A percentile compares a stretch with the other conserved stretches of the same genome.
Evolutionary conservation across 2,888 invertebrate genomes (phyloP).

Genomic region (Melanotus villosus): DNA sequence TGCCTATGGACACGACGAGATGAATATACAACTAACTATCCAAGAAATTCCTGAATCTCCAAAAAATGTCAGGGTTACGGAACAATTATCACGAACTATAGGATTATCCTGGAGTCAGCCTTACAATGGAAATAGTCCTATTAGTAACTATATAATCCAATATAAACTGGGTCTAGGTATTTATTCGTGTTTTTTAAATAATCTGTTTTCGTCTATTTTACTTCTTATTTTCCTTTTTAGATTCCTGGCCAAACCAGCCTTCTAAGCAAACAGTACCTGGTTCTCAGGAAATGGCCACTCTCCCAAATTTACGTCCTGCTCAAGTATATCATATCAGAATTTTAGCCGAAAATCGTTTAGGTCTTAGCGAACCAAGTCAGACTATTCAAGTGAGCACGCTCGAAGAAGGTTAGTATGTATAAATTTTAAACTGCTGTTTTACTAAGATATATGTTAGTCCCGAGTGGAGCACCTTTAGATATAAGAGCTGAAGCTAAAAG

Average conservation of each 20-base stretch:
- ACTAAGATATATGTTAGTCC: conserved; percentile 68
- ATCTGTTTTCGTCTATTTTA: background rate
- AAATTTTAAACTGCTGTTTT: background rate
- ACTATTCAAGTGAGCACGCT: conserved; percentile 88
- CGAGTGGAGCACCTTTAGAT: conserved; percentile 86
- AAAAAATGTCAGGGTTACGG: conserved; percentile 86
- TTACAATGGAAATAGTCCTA: conserved; percentile 90
- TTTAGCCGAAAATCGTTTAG: conserved; percentile 90
- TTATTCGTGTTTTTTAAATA: background rate
- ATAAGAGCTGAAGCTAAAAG: conserved; percentile 87
- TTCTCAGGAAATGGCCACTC: conserved; percentile 84
- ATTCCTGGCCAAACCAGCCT: conserved; percentile 87
- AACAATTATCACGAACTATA: conserved; percentile 87
- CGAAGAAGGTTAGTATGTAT: conserved; percentile 76
- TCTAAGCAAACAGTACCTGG: conserved; percentile 87
- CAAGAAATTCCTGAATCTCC: conserved; percentile 94
- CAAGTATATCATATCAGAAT: conserved; percentile 91
- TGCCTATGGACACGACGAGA: conserved; percentile 91
- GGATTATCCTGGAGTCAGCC: conserved; percentile 92
- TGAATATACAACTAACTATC: conserved; percentile 91
- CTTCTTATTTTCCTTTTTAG: too few relatives aligned
- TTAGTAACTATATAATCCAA: conserved; percentile 90
- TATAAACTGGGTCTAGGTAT: conserved; percentile 88
- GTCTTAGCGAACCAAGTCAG: conserved; percentile 89
- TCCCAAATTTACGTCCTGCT: conserved; percentile 87